Percentiles rank a stretch among this genome's conserved stretches.
Evolutionary conservation across 92 coral and sea anemone species (phyloP).

Genomic region (Epizoanthus rinbou): DNA sequence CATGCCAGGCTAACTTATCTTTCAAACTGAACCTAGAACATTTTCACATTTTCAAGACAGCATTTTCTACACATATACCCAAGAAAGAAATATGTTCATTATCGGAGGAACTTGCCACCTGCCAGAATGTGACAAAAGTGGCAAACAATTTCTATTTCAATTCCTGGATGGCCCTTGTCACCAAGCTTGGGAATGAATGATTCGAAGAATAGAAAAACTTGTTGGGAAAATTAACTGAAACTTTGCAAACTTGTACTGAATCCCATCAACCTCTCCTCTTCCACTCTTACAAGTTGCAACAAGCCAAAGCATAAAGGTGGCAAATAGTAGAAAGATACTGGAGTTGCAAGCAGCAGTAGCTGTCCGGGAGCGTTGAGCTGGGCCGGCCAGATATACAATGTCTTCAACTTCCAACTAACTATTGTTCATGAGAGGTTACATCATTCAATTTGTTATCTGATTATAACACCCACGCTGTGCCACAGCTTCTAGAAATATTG

Average conservation of each 20-base stretch:
- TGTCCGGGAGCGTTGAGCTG: background rate
- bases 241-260: background rate
- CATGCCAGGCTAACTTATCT: too few species aligned
- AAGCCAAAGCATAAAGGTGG: background rate
- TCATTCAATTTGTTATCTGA: background rate
- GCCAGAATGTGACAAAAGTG: too few species aligned
- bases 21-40: too few species aligned
- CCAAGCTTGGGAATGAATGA: too few species aligned
- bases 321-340: background rate
- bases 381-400: background rate
- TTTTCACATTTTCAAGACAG: too few species aligned
- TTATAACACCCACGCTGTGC: background rate
- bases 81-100: background rate
- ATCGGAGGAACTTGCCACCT: too few species aligned
- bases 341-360: background rate
- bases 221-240: background rate
- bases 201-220: too few species aligned
- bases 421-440: background rate
- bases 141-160: too few species aligned
- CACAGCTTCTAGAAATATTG: background rate
- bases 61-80: background rate
- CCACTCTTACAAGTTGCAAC: background rate
- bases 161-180: too few species aligned
- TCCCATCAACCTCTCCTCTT: background rate
- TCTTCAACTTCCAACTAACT: slow-evolving; percentile 8